A percentile compares a stretch with the other conserved stretches of the same genome.
Conservation (phyloP, 2,888 invertebrate species). For the Pharmacophagus antenor region DNA sequence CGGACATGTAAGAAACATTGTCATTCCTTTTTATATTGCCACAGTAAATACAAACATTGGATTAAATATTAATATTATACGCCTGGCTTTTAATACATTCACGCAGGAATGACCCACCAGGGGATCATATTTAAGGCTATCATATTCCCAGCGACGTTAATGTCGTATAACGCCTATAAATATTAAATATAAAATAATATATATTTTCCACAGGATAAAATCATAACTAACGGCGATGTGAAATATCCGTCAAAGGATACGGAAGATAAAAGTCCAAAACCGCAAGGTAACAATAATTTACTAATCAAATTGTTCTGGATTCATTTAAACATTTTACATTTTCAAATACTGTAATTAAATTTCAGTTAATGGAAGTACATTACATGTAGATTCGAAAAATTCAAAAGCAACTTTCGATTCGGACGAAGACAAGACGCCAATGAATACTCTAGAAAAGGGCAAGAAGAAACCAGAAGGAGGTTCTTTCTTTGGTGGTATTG, state of each 20-base stretch:
- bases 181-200: not conserved
- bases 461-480: constrained; percentile 70
- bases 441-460: constrained; percentile 77
- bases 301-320: not conserved
- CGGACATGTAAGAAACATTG: constrained; percentile 56
- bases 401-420: constrained; percentile 80
- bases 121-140: too few relatives aligned
- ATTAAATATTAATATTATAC: too few relatives aligned
- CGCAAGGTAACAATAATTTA: constrained; percentile 53
- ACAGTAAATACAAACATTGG: too few relatives aligned
- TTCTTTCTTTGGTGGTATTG: constrained; percentile 67
- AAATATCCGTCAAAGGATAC: constrained; percentile 57
- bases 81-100: too few relatives aligned
- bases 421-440: constrained; percentile 77
- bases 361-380: constrained; percentile 70
- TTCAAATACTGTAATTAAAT: constrained; percentile 26
- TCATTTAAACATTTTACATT: too few relatives aligned
- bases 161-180: too few relatives aligned
- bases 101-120: too few relatives aligned
- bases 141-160: too few relatives aligned
- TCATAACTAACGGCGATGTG: constrained; percentile 68
- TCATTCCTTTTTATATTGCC: constrained; percentile 12
- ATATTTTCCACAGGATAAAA: constrained; percentile 51
- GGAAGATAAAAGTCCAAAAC: constrained; percentile 53
- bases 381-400: constrained; percentile 76